These are phyloP conservation scores for Cosmopolites sordidus DNA, from an alignment of 2,888 invertebrate species.

Conservation along the genomic window DNA sequence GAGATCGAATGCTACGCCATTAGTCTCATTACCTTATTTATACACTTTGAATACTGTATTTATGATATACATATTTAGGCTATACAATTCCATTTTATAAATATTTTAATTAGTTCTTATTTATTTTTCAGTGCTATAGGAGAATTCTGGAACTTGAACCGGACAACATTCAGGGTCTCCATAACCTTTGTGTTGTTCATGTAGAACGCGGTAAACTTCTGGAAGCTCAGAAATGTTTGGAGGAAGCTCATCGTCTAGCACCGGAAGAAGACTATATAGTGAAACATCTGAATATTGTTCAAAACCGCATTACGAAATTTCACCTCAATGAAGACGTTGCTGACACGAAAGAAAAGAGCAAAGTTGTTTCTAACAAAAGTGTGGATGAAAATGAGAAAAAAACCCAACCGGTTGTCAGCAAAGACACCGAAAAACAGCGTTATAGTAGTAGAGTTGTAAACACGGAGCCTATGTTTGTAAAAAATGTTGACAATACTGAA, in stretches of 20 bases:
- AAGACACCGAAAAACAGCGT: constrained; percentile 45
- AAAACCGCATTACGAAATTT: constrained; percentile 57
- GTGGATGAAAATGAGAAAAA: constrained; percentile 45
- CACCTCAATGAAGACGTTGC: constrained; percentile 42
- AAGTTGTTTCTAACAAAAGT: constrained; percentile 46
- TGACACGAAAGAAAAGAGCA: constrained; percentile 39
- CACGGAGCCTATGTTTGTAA: constrained; percentile 48
- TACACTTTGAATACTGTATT: too few species aligned
- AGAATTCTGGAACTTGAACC: constrained; percentile 84
- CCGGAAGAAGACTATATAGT: constrained; percentile 89
- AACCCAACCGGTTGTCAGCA: constrained; percentile 45
- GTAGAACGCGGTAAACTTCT: constrained; percentile 85
- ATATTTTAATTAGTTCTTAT: too few species aligned
- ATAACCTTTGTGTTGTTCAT: constrained; percentile 93
- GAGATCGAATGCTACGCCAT: too few species aligned
- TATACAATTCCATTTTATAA: too few species aligned
- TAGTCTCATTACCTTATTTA: too few species aligned
- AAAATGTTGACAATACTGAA: constrained; percentile 42
- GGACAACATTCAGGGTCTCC: constrained; percentile 87
- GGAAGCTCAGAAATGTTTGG: constrained; percentile 81
- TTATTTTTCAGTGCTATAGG: constrained; percentile 72
- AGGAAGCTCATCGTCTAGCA: constrained; percentile 74
- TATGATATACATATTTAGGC: too few species aligned
- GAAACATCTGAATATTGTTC: constrained; percentile 84
- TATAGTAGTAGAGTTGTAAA: constrained; percentile 48